Percentiles rank a stretch among this genome's conserved stretches.
phyloP scores from a whole-genome alignment of 2,888 invertebrate species.

The Lasius fuliginosus region DNA sequence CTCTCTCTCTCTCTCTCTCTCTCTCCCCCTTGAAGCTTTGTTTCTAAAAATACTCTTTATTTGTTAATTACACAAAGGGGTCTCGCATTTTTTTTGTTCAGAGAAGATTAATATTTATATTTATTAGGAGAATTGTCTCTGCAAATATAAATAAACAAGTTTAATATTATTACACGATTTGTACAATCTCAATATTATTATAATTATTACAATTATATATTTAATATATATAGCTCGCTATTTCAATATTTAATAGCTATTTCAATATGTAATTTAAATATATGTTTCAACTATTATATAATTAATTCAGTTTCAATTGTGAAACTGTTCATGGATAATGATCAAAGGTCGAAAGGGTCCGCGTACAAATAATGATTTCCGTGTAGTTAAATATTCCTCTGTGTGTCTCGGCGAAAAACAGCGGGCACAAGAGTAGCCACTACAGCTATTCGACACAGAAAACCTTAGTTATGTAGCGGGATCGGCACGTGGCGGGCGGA shows the following conservation, averaged over 20 bases:
- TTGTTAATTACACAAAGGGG: neutral
- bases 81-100: neutral
- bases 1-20: too few species aligned
- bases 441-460: constrained; percentile 86
- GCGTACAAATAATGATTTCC: constrained; percentile 11
- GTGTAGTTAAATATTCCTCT: neutral
- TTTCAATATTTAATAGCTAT: neutral
- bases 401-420: neutral
- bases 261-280: neutral
- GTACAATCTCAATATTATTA: neutral
- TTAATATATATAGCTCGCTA: neutral
- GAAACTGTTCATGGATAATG: neutral
- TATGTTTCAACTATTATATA: neutral
- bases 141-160: neutral
- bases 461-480: constrained; percentile 80
- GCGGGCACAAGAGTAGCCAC: constrained; percentile 64
- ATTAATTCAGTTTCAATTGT: neutral
- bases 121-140: neutral
- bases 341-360: neutral
- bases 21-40: too few species aligned
- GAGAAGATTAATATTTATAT: neutral
- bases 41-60: neutral
- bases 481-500: constrained; percentile 65
- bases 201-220: neutral
- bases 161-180: too few species aligned